Evolutionary conservation across 2,888 invertebrate genomes (phyloP).

Genomic region (Sesia bembeciformis): DNA sequence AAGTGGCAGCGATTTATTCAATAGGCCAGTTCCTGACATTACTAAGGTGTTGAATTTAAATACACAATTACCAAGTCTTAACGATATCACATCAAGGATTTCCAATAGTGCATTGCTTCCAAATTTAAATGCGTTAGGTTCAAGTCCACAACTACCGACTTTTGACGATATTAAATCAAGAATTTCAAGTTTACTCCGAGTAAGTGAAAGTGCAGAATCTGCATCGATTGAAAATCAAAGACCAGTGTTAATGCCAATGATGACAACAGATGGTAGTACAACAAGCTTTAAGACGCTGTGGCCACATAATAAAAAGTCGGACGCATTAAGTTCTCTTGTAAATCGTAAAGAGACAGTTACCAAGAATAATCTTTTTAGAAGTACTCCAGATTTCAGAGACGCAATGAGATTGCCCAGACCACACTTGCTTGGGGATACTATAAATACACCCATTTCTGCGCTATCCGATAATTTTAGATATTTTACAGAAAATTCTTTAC

Average conservation of each 20-base stretch:
- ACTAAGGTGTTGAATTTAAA: conserved; percentile 12
- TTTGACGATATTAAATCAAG: not conserved
- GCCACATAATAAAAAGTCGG: not conserved
- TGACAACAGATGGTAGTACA: not conserved
- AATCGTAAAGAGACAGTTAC: not conserved
- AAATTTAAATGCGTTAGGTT: not conserved
- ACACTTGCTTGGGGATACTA: too few species aligned
- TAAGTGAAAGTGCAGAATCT: not conserved
- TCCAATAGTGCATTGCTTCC: conserved; percentile 11
- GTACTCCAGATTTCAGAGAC: not conserved
- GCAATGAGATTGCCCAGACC: not conserved
- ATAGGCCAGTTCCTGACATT: conserved; percentile 8
- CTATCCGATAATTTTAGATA: conserved; percentile 25
- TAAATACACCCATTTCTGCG: conserved; percentile 6
- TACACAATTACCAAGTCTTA: conserved; percentile 21
- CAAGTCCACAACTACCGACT: not conserved
- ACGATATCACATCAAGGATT: conserved; percentile 22
- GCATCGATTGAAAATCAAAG: not conserved
- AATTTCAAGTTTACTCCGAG: not conserved
- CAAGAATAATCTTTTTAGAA: not conserved
- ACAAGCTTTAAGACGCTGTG: not conserved
- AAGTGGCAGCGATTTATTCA: conserved; percentile 4
- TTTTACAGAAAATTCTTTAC: conserved; percentile 32
- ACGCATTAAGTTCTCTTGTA: not conserved
- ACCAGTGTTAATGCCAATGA: not conserved